A percentile compares a stretch with the other conserved stretches of the same genome.
phyloP scores from a whole-genome alignment of 2,797 vertebrate genomes.

The Lutjanus campechanus region DNA sequence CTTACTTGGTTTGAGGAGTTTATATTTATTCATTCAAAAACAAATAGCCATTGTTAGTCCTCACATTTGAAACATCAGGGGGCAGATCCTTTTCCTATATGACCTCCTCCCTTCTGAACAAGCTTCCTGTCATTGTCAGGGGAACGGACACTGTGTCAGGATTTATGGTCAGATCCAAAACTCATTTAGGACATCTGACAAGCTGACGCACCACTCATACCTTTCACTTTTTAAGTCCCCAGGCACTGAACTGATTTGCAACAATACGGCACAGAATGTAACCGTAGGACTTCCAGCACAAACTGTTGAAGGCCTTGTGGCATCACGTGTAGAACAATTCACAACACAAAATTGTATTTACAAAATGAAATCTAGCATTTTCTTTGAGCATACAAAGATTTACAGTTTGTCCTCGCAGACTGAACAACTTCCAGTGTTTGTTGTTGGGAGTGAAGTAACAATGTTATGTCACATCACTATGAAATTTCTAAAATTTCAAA shows the following conservation, averaged over 20 bases:
- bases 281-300: background rate
- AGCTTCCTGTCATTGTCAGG: slow-evolving; percentile 77
- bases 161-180: slow-evolving; percentile 49
- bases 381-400: background rate
- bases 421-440: too few species aligned
- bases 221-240: slow-evolving; percentile 53
- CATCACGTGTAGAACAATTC: too few species aligned
- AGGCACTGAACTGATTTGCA: background rate
- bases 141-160: slow-evolving; percentile 58
- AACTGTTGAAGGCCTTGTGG: background rate
- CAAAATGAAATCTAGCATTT: background rate
- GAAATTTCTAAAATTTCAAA: background rate
- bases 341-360: background rate
- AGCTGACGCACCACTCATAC: slow-evolving; percentile 5
- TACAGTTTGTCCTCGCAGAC: background rate
- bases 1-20: slow-evolving; percentile 36
- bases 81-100: slow-evolving; percentile 67
- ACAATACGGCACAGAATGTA: background rate
- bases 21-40: slow-evolving; percentile 57
- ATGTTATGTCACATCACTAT: background rate
- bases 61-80: slow-evolving; percentile 63
- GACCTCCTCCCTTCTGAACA: slow-evolving; percentile 73
- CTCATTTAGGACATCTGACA: slow-evolving; percentile 39
- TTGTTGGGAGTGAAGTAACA: background rate
- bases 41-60: slow-evolving; percentile 54